Evolutionary conservation across 1,140 invertebrate species (phyloP), one percentile per base, ranked within the genome.

Genomic region (Popillia japonica): DNA sequence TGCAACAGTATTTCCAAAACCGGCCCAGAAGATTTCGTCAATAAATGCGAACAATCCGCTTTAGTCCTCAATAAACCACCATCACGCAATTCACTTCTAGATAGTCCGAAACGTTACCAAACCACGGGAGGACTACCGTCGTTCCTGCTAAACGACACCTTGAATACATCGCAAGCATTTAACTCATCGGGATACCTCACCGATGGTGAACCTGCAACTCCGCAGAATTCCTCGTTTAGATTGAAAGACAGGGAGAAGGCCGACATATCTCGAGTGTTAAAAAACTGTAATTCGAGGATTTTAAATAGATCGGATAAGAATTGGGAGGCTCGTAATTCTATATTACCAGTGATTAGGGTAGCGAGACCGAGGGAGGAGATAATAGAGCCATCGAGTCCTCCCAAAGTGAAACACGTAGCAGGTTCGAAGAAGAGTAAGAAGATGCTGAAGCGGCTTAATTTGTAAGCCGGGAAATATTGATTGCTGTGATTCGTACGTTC

Each of bases 341-440:
- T 76, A 22, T n/a, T 48, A 2, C 42, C 42, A 3, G 27, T 55
- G 17, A 17, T 42, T n/a, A 23, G 17, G 3, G 20, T 10, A 7
- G 22, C 9, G 42, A 76, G 20, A 44, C 11, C 0, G 22, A 41
- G 10, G 8, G 75, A 55, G 27, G 75, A 76, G 44, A 59, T 76
- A n/a, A 61, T 48, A 3, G 75, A 76, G 42, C 75, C 75, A 0
- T 59, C 75, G 3, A 76, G 75, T 40, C 75, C 75, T 23, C 75
- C 75, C 7, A 76, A 76, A 20, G 61, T 68, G 6, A 68, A 68
- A 68, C 17, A 68, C 22, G 22, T 75, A 0, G 40, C 73, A 6
- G 40, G 40, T 22, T 41, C 73, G 34, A 75, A 75, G 20, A 41
- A 75, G 73, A 75, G 73, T 9, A 75, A 75, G 17, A 75, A 41